These are phyloP conservation scores for Laothoe populi DNA, from an alignment of 2,888 invertebrate genomes.

Conservation along the genomic window DNA sequence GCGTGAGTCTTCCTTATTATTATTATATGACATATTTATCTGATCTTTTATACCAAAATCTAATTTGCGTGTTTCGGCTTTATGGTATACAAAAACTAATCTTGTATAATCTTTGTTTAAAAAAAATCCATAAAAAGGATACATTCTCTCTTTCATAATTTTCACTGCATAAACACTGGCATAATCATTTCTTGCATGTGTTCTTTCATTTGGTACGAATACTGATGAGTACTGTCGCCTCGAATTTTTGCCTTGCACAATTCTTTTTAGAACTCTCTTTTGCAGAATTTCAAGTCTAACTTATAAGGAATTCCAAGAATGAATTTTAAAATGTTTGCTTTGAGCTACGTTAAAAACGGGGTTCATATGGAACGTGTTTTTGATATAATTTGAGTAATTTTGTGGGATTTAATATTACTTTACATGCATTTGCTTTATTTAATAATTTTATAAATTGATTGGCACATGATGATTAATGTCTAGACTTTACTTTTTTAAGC, in stretches of 20 bases:
- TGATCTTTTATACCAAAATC: too few species aligned
- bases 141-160: background rate
- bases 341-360: background rate
- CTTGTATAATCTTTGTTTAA: too few species aligned
- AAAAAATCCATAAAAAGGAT: background rate
- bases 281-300: slow-evolving; percentile 23
- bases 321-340: slow-evolving; percentile 29
- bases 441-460: background rate
- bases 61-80: too few species aligned
- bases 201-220: slow-evolving; percentile 47
- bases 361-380: slow-evolving; percentile 5
- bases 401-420: background rate
- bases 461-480: background rate
- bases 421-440: background rate
- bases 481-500: too few species aligned
- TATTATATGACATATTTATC: too few species aligned
- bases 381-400: background rate
- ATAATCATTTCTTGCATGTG: slow-evolving; percentile 66
- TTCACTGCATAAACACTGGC: slow-evolving; percentile 44
- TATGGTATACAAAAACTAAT: too few species aligned
- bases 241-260: slow-evolving; percentile 50
- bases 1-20: too few species aligned
- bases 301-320: slow-evolving; percentile 30
- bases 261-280: slow-evolving; percentile 41
- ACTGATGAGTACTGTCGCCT: slow-evolving; percentile 57